A percentile compares a stretch with the other conserved stretches of the same genome.
phyloP scores from a whole-genome alignment of 2,797 vertebrate species.

The Acipenser transmontanus region DNA sequence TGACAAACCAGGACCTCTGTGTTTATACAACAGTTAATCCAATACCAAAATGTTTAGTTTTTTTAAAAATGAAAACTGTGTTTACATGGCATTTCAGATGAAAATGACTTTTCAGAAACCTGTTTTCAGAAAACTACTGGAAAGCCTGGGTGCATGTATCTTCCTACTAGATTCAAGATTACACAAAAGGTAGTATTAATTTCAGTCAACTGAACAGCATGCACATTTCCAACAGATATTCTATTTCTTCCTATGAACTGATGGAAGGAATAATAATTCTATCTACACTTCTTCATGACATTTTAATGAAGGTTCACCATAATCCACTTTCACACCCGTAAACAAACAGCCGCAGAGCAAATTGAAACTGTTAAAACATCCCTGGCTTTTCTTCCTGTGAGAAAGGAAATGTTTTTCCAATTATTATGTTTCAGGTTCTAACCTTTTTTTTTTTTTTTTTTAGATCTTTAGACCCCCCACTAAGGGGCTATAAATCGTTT shows the following conservation, averaged over 20 bases:
- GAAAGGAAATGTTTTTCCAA: background rate
- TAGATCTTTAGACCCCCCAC: background rate
- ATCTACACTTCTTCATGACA: slow-evolving; percentile 38
- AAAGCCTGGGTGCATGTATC: background rate
- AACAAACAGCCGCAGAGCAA: slow-evolving; percentile 11
- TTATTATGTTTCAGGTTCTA: background rate
- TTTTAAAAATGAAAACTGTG: background rate
- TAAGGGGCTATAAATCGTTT: background rate
- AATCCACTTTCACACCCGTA: slow-evolving; percentile 21
- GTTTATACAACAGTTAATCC: no score
- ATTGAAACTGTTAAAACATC: background rate
- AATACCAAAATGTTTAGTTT: background rate
- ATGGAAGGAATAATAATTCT: slow-evolving; percentile 18
- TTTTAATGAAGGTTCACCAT: slow-evolving; percentile 36
- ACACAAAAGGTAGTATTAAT: background rate
- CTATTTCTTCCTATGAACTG: slow-evolving; percentile 40
- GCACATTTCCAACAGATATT: slow-evolving; percentile 64
- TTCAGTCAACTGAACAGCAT: slow-evolving; percentile 28
- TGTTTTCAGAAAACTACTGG: background rate
- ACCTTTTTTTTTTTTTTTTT: background rate
- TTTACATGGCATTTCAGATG: background rate
- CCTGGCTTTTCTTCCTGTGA: background rate
- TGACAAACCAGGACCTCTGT: no score
- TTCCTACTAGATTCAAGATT: background rate
- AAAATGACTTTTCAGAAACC: background rate